Percentiles rank a stretch among this genome's conserved stretches.
These are phyloP conservation scores for Argopecten irradians DNA, from an alignment of 1,140 invertebrate species.

Conservation along the genomic window DNA sequence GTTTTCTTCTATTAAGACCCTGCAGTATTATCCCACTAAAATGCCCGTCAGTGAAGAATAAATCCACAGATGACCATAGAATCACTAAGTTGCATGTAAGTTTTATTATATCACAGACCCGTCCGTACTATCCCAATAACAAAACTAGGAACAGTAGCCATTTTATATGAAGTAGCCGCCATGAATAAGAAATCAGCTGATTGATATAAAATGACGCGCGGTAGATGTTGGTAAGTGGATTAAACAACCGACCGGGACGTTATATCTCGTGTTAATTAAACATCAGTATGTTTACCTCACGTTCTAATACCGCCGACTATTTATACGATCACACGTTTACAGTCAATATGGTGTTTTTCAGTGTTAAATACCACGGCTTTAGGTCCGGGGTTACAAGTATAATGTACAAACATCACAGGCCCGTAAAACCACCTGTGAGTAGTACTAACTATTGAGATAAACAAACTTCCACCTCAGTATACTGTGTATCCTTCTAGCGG, in stretches of 20 bases:
- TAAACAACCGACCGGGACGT: neutral
- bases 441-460: no score
- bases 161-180: slow-evolving; percentile 1
- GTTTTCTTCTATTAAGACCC: neutral
- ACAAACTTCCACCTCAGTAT: no score
- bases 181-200: neutral
- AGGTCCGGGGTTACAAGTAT: neutral
- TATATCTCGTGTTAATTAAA: slow-evolving; percentile 18
- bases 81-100: neutral
- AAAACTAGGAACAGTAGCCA: neutral
- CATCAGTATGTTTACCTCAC: slow-evolving; percentile 5
- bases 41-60: neutral
- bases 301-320: neutral
- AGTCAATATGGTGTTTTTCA: neutral
- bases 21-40: neutral
- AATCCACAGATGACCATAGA: neutral
- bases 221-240: neutral
- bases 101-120: neutral
- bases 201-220: slow-evolving; percentile 21
- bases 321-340: neutral
- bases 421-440: neutral
- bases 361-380: neutral
- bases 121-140: neutral
- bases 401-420: neutral
- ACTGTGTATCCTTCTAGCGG: no score